Base-by-base conservation (phyloP, 2,888 invertebrate species). In the Drosophila atripex region DNA sequence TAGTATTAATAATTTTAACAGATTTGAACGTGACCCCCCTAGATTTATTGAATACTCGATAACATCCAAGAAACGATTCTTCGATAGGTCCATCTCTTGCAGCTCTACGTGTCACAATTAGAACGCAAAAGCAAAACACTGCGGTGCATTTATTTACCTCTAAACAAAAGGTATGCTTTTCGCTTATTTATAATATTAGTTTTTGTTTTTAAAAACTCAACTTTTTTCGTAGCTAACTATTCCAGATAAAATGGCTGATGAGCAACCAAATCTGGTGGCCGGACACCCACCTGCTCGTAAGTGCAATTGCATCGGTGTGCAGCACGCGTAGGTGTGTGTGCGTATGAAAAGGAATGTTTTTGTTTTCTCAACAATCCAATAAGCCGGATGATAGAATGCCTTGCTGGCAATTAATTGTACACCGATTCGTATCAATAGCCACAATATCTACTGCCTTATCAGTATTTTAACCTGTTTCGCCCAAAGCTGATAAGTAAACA, bases 251-350 rank as follows among this genome's bases (percentile, higher is more conserved):
- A 91, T 91, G 91, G 87, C 95, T 79, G 93, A 93, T 79, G 94
- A 95, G 86, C 94, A 93, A 82, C 95, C 95, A 76, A 95, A 95
- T 91, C 93, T 96, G 39, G 96, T 97, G 90, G 97, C 94, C 75
- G 97, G 97, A 61, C 97, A 97, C 92, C 96, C 96, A 77, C 97
- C 97, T 86, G 97, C 97, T 93, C 95, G 97, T 97, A 93, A 93
- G 91, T 80, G 63, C 61, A 7, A 18, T 56, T 52, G 23, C 54
- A 16, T 47, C 39, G 50, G n/a, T 61, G 45, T 47, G 41, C 3
- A 16, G 14, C 16, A 2, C 1, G 8, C 4, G 38, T 46, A 46
- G 63, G n/a, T 52, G 39, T 32, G 39, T 39, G 32, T 59, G 30
- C n/a, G 23, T 52, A 43, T 23, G 25, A n/a, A 8, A 14, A 11